Percentiles rank a stretch among this genome's conserved stretches.
phyloP scores from a whole-genome alignment of 2,888 invertebrate species.

The Myathropa florea region DNA sequence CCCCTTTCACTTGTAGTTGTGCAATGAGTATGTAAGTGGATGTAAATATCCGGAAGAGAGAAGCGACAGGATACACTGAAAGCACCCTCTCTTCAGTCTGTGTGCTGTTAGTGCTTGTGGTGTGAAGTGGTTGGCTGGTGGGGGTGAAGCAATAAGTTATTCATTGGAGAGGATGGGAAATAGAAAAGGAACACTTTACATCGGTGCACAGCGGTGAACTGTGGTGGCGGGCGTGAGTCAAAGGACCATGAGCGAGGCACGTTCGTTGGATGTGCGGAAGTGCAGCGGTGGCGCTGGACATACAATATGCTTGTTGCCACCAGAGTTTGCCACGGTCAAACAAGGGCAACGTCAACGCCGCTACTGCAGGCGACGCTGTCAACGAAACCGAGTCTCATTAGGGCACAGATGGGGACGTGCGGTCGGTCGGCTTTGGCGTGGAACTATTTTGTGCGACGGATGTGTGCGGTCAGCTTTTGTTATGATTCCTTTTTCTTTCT shows the following conservation, averaged over 20 bases:
- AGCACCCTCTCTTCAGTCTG: background rate
- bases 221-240: background rate
- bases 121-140: background rate
- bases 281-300: conserved; percentile 8
- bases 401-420: conserved; percentile 28
- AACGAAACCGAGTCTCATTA: conserved; percentile 28
- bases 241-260: background rate
- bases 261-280: conserved; percentile 1
- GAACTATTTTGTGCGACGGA: conserved; percentile 24
- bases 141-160: conserved; percentile 23
- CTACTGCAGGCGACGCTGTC: background rate
- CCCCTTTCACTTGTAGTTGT: conserved; percentile 13
- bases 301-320: conserved; percentile 35
- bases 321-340: conserved; percentile 13
- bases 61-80: conserved; percentile 22
- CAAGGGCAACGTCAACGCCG: conserved; percentile 13
- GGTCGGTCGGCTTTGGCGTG: conserved; percentile 7
- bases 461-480: conserved; percentile 20
- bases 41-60: conserved; percentile 66
- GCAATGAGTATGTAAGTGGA: conserved; percentile 44
- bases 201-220: background rate
- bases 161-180: background rate
- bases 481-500: too few relatives aligned
- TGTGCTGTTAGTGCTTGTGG: background rate
- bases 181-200: background rate